These are phyloP conservation scores for Chloebia gouldiae DNA, from an alignment of 2,113 vertebrate genomes.

Conservation along the genomic window DNA sequence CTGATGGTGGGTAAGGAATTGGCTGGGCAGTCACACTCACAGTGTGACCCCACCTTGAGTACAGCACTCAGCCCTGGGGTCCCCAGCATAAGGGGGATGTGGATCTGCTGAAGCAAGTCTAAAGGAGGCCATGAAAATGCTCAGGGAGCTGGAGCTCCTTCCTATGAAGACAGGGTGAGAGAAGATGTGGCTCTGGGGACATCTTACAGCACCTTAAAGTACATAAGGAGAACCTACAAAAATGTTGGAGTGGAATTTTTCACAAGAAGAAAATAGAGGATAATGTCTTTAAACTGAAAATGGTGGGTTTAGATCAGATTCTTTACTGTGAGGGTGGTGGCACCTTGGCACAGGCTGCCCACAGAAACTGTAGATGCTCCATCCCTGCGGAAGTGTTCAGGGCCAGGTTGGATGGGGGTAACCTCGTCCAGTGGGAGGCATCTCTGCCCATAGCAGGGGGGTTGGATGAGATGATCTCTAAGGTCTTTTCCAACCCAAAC, in stretches of 20 bases:
- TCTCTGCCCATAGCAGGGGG: neutral
- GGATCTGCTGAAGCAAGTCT: neutral
- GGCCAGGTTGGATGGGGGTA: neutral
- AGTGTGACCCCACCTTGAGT: neutral
- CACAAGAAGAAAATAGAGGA: neutral
- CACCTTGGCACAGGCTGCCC: neutral
- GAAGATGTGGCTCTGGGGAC: neutral
- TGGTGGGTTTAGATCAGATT: neutral
- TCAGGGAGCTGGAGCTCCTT: neutral
- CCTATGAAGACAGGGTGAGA: neutral
- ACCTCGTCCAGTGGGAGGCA: neutral
- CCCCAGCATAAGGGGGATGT: rapidly evolving
- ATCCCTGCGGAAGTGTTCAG: neutral
- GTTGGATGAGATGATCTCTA: neutral
- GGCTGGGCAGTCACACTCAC: neutral
- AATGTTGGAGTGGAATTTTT: neutral
- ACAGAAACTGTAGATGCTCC: neutral
- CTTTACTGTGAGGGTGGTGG: neutral
- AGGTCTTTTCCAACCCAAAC: neutral
- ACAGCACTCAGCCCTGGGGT: neutral
- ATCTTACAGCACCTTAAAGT: neutral
- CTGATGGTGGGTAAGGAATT: neutral
- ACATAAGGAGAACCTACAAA: neutral
- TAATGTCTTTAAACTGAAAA: neutral
- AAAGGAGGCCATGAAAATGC: neutral